Conservation (phyloP, 2,888 invertebrate species). For the Eupithecia abbreviata region DNA sequence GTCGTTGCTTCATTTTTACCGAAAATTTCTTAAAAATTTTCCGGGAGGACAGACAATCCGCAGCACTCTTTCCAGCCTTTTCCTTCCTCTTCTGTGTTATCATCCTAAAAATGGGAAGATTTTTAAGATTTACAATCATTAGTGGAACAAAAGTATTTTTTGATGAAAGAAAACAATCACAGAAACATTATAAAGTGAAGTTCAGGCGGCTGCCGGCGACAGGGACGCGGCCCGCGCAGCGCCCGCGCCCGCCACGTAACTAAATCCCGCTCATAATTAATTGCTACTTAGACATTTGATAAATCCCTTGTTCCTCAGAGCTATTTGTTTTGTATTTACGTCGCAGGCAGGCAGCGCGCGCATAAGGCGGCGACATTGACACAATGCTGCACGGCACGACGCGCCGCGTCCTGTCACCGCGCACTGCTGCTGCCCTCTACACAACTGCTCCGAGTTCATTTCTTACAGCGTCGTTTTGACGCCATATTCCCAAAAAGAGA, state of each 20-base stretch:
- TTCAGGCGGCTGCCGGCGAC: slow-evolving; percentile 2
- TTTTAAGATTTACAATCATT: not conserved
- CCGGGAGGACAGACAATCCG: not conserved
- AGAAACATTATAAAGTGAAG: not conserved
- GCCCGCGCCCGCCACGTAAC: not conserved
- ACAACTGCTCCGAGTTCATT: not conserved
- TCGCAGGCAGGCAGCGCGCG: not conserved
- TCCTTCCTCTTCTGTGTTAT: not conserved
- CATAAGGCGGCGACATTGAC: slow-evolving; percentile 8
- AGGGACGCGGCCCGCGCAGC: not conserved
- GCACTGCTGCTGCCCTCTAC: not conserved
- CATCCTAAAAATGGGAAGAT: not conserved
- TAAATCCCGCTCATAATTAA: slow-evolving; percentile 2
- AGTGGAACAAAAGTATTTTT: not conserved
- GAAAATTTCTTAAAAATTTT: slow-evolving; percentile 9
- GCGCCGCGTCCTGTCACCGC: not conserved
- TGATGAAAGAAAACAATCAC: not conserved
- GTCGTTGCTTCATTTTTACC: slow-evolving; percentile 13
- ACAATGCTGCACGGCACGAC: not conserved
- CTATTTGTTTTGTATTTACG: slow-evolving; percentile 14
- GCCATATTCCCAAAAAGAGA: not conserved
- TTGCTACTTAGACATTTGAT: slow-evolving; percentile 1
- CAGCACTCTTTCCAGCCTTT: not conserved
- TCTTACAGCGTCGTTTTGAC: not conserved
- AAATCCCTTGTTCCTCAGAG: slow-evolving; percentile 16